Evolutionary conservation across 1,140 invertebrate species (phyloP), one percentile per base, ranked within the genome.

Genomic region (Mesaphorura yosii): DNA sequence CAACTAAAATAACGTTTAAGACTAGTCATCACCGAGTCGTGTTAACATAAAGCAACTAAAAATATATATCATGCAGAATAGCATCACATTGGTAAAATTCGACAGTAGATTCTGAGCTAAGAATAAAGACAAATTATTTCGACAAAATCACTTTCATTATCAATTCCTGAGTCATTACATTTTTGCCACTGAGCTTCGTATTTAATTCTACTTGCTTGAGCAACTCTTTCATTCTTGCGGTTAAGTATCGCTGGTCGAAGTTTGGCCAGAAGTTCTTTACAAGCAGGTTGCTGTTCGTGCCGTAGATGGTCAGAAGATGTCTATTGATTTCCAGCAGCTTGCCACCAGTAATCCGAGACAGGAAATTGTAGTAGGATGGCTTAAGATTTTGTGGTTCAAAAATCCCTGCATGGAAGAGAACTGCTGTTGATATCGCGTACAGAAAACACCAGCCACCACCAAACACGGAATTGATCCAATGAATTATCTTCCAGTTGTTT

Each of bases 351-450:
- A 88, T 70, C 58, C 74, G 76, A 51, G 80, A 74, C 27, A 90
- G 70, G 68, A 88, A 90, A 65, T 82, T 84, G 76, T 81, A 87
- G 68, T 90, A 90, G n/a, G 83, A 84, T 12, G 81, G 72, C 63
- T 86, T 74, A 37, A 90, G 68, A 65, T 80, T 81, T 54, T 83
- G 78, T 14, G 86, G 84, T 66, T 88, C 85, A 48, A 88, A 56
- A 25, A 88, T 76, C 57, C 82, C 85, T 34, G 78, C 79, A 71
- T 88, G 85, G 65, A 90, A 87, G 15, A 88, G 71, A 60, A 85
- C 67, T 22, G 84, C 82, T 7, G 84, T 88, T 55, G 83, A 84
- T 59, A 84, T 70, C 48, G 81, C 79, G 66, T 88, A 88, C n/a
- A 88, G 69, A 40, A 86, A 72, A 20, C 49, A 56, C 57, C 57